Evolutionary conservation across 1,140 invertebrate species (phyloP).

Genomic region (Choristoneura fumiferana): DNA sequence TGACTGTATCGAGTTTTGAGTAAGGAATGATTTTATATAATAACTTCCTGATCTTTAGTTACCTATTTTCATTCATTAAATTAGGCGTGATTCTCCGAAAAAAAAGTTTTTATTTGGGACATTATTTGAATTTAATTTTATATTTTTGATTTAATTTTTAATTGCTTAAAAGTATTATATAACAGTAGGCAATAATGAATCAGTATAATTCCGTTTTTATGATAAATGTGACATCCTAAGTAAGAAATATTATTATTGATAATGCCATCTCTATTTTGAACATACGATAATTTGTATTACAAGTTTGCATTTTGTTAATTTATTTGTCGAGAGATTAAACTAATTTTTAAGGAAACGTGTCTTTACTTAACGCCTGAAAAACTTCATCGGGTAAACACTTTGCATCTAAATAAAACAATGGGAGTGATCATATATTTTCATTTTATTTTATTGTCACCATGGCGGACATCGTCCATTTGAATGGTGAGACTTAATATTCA

Average conservation of each 20-base stretch:
- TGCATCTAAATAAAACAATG: slow-evolving; percentile 31
- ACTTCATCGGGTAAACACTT: slow-evolving; percentile 18
- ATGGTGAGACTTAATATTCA: slow-evolving; percentile 41
- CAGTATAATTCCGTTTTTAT: slow-evolving; percentile 49
- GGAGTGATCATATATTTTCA: slow-evolving; percentile 22
- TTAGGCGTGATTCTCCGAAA: slow-evolving; percentile 37
- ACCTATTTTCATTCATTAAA: slow-evolving; percentile 40
- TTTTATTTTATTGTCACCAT: slow-evolving; percentile 47
- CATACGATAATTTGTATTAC: slow-evolving; percentile 44
- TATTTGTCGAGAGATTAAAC: slow-evolving; percentile 74
- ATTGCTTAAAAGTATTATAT: slow-evolving; percentile 57
- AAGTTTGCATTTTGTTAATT: slow-evolving; percentile 64
- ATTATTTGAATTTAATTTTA: slow-evolving; percentile 39
- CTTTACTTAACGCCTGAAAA: slow-evolving; percentile 30
- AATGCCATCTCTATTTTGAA: slow-evolving; percentile 63
- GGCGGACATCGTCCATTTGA: slow-evolving; percentile 73
- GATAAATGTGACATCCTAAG: slow-evolving; percentile 45
- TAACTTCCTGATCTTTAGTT: slow-evolving; percentile 44
- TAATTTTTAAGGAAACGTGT: slow-evolving; percentile 55
- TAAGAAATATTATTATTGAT: slow-evolving; percentile 67
- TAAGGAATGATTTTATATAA: slow-evolving; percentile 42
- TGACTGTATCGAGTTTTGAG: slow-evolving; percentile 59
- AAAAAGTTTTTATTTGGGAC: slow-evolving; percentile 48
- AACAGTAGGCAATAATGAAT: slow-evolving; percentile 37
- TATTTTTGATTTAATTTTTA: slow-evolving; percentile 34